Conservation (phyloP, 2,797 vertebrate species). For the Setipinna tenuifilis region DNA sequence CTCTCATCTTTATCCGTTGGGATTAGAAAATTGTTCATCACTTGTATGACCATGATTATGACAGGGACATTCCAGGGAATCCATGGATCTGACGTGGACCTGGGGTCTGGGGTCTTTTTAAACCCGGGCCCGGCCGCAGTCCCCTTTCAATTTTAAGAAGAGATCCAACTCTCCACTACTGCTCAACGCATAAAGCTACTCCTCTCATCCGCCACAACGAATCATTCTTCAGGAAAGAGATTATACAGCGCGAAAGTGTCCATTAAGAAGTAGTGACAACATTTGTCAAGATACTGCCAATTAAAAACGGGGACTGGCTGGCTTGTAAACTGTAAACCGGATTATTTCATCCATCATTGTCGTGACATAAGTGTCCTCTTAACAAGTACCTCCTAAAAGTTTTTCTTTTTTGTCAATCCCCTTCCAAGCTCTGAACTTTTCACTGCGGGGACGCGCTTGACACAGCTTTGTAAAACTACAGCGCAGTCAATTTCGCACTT, state of each 20-base stretch:
- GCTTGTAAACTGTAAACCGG: constrained; percentile 62
- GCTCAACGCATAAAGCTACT: constrained; percentile 49
- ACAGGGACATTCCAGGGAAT: constrained; percentile 72
- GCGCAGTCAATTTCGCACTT: constrained; percentile 56
- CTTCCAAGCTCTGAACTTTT: constrained; percentile 61
- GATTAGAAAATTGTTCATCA: constrained; percentile 76
- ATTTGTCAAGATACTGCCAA: constrained; percentile 68
- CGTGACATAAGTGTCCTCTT: constrained; percentile 63
- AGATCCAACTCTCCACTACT: constrained; percentile 49
- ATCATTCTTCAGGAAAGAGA: constrained; percentile 42
- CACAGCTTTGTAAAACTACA: constrained; percentile 62
- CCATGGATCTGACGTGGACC: constrained; percentile 79
- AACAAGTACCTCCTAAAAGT: constrained; percentile 66
- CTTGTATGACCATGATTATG: constrained; percentile 67
- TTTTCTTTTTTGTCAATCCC: constrained; percentile 56
- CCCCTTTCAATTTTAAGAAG: constrained; percentile 65
- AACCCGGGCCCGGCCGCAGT: constrained; percentile 58
- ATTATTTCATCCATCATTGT: constrained; percentile 69
- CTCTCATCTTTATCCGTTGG: constrained; percentile 61
- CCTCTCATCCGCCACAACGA: constrained; percentile 54
- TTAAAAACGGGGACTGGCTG: constrained; percentile 62
- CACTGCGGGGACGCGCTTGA: constrained; percentile 50
- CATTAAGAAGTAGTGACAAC: constrained; percentile 60
- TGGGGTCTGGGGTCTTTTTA: constrained; percentile 65
- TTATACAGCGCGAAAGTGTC: constrained; percentile 50